Evolutionary conservation across 2,797 vertebrate species (phyloP).

Genomic region (Lindbergichthys nudifrons): DNA sequence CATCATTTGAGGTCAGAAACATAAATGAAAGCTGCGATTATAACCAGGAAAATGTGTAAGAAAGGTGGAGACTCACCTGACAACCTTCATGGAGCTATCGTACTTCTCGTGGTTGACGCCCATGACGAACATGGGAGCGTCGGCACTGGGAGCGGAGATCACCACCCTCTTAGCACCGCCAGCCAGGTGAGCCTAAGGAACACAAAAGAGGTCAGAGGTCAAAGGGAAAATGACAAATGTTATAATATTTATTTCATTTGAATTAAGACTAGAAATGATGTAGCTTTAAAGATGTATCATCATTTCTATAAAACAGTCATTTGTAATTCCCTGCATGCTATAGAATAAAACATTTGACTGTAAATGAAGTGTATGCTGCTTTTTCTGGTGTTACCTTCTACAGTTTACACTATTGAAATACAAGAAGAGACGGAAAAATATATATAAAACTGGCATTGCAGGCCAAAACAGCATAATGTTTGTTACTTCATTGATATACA

Average conservation of each 20-base stretch:
- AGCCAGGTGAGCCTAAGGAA: conserved; percentile 89
- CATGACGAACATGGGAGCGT: conserved; percentile 96
- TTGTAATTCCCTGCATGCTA: no score
- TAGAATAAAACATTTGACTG: no score
- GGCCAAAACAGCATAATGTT: no score
- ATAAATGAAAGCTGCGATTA: neutral
- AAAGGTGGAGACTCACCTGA: conserved; percentile 85
- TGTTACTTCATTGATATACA: no score
- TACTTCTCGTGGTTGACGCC: conserved; percentile 95
- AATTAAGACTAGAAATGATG: neutral
- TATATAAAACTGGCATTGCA: no score
- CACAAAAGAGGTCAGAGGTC: neutral
- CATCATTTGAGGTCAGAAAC: no score
- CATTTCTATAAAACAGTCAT: neutral
- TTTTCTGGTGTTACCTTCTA: no score
- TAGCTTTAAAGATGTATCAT: neutral
- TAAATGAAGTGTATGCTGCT: no score
- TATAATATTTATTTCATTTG: neutral
- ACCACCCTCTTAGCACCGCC: conserved; percentile 94
- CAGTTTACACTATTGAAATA: no score
- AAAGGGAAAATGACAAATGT: neutral
- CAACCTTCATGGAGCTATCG: conserved; percentile 89
- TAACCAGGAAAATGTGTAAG: neutral
- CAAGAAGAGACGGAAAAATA: no score
- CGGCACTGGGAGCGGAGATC: conserved; percentile 94